phyloP scores from a whole-genome alignment of 1,140 invertebrate genomes.

The Euglossa dilemma region DNA sequence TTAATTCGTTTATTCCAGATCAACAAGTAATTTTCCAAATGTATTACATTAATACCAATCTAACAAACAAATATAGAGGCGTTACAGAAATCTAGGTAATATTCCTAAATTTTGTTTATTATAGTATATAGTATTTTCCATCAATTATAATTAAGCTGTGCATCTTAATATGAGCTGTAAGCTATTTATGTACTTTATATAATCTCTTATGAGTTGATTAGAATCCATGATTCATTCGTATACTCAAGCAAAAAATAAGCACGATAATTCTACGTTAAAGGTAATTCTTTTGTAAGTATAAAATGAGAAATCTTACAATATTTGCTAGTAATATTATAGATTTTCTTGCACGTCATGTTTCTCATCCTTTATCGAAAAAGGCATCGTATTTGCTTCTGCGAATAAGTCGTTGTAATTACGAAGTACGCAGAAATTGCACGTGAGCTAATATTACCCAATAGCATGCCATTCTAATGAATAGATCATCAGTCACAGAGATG shows the following conservation, averaged over 20 bases:
- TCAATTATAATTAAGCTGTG: background rate
- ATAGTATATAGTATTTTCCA: too few relatives aligned
- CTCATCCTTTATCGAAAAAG: background rate
- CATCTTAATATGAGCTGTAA: background rate
- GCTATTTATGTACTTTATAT: background rate
- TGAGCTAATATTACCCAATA: background rate
- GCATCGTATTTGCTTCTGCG: background rate
- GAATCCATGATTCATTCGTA: background rate
- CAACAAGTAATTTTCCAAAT: too few relatives aligned
- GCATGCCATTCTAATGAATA: slow-evolving; percentile 1
- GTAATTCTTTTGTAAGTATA: background rate
- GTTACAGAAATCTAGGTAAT: background rate
- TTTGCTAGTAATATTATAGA: too few relatives aligned
- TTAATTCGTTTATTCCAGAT: too few relatives aligned
- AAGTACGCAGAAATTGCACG: slow-evolving; percentile 5
- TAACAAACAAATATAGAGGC: too few relatives aligned
- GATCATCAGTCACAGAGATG: background rate
- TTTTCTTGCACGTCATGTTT: background rate
- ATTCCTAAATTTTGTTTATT: background rate
- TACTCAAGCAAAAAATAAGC: background rate
- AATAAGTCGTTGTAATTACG: slow-evolving; percentile 14
- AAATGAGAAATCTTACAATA: background rate
- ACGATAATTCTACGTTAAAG: background rate
- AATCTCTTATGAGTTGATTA: background rate
- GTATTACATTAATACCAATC: too few relatives aligned